Percentiles rank a stretch among this genome's conserved stretches.
Conservation (phyloP, 2,888 invertebrate genomes). For the Pyrrhia umbra region DNA sequence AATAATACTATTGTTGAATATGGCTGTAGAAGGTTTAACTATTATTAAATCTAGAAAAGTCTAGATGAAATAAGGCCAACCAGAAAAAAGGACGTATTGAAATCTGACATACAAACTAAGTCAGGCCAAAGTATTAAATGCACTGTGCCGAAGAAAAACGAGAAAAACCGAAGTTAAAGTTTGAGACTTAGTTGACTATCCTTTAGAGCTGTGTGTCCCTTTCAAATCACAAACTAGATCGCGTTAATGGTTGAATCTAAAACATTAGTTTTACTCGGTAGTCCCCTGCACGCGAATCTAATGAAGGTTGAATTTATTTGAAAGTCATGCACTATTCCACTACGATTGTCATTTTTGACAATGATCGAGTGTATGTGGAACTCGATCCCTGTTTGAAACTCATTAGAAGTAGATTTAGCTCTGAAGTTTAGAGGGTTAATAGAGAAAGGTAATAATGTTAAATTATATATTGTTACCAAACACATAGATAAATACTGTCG, state of each 20-base stretch:
- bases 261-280: conserved; percentile 72
- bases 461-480: conserved; percentile 2
- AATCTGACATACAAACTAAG: background rate
- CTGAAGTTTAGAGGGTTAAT: conserved; percentile 12
- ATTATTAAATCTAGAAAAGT: background rate
- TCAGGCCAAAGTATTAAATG: too few relatives aligned
- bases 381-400: conserved; percentile 50
- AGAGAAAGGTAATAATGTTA: conserved; percentile 18
- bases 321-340: conserved; percentile 75
- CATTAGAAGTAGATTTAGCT: conserved; percentile 41
- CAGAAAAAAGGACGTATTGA: background rate
- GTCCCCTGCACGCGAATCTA: conserved; percentile 66
- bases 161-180: background rate
- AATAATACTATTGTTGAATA: background rate
- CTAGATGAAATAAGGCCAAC: background rate
- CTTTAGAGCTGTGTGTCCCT: conserved; percentile 35
- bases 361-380: conserved; percentile 55
- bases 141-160: background rate
- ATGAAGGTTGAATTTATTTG: conserved; percentile 75
- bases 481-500: background rate
- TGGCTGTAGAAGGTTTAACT: background rate
- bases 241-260: conserved; percentile 71
- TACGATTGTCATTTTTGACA: conserved; percentile 62
- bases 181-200: background rate
- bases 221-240: conserved; percentile 58